These are phyloP conservation scores for Hyles vespertilio DNA, from an alignment of 1,140 invertebrate genomes.

Conservation along the genomic window DNA sequence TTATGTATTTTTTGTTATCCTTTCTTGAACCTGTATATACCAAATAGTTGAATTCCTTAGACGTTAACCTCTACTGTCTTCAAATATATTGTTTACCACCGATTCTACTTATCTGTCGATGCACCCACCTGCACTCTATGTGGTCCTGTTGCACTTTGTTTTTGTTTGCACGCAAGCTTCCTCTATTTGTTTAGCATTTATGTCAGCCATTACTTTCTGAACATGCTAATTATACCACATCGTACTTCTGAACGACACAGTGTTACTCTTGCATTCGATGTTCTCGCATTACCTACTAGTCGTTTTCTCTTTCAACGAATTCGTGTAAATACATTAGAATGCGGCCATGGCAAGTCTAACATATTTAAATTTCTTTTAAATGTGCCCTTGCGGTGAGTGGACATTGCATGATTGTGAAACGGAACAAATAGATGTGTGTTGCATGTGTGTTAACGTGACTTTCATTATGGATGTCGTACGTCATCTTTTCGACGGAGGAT, in stretches of 20 bases:
- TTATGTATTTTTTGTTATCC: slow-evolving; percentile 56
- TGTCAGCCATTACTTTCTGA: slow-evolving; percentile 27
- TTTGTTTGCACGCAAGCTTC: slow-evolving; percentile 61
- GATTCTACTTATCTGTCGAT: slow-evolving; percentile 21
- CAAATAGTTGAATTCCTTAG: slow-evolving; percentile 23
- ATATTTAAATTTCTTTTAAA: slow-evolving; percentile 16
- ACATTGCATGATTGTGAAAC: slow-evolving; percentile 68
- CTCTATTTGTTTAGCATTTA: slow-evolving; percentile 42
- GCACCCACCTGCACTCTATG: slow-evolving; percentile 49
- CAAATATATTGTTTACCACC: slow-evolving; percentile 15
- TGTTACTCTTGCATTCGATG: slow-evolving; percentile 52
- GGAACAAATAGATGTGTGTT: slow-evolving; percentile 70
- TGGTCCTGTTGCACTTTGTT: slow-evolving; percentile 58
- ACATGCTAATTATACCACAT: slow-evolving; percentile 50
- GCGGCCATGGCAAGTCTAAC: slow-evolving; percentile 20
- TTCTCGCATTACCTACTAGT: slow-evolving; percentile 43
- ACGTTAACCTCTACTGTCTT: slow-evolving; percentile 18
- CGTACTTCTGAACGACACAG: slow-evolving; percentile 55
- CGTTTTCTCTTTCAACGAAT: slow-evolving; percentile 38
- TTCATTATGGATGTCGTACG: slow-evolving; percentile 68
- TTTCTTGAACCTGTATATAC: slow-evolving; percentile 29
- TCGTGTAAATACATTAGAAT: slow-evolving; percentile 50
- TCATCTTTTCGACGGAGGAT: slow-evolving; percentile 65
- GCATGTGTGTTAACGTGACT: slow-evolving; percentile 68
- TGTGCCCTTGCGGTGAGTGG: slow-evolving; percentile 29